Base-by-base conservation (phyloP, 2,113 vertebrate species). In the Dasyornis broadbenti region DNA sequence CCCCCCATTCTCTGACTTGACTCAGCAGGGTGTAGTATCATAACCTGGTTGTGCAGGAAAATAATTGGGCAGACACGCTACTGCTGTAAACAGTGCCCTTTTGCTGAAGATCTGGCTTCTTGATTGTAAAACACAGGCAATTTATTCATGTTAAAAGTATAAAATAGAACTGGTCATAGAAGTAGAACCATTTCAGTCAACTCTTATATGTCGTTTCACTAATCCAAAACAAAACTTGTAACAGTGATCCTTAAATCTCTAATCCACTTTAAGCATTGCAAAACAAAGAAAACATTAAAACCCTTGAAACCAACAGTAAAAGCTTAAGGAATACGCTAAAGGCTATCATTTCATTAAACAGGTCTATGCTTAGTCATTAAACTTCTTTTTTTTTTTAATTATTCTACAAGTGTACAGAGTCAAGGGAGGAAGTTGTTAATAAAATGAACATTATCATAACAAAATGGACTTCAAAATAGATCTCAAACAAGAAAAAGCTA, bases 211-310 rank as follows among this genome's bases (percentile, higher is more conserved):
- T 84, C 3, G 16, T 88, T 96, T 92, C 57, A 61, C 54, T 89
- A 96, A 95, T 91, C 82, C 72, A 94, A 91, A 96, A 47, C 53
- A 78, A 94, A 97, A 94, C 83, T 87, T 92, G 24, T 86, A 94
- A 87, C 77, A 85, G 70, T 84, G 47, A 92, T 95, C 84, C 92
- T 96, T 76, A 77, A 78, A 94, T 73, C 84, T 57, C 77, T 96
- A 91, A 95, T 96, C 90, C n/a, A 94, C 52, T 96, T 95, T 86
- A 94, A 95, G 66, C 23, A 92, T 31, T 94, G 92, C 77, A 95
- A 96, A 97, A 96, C 89, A 92, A 96, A 96, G 45, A 89, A 93
- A 95, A 95, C 69, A 91, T 93, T 90, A 92, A 93, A 95, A 94
- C 50, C 60, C 23, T 76, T 82, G 61, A 89, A 92, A 96, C 59